These are phyloP conservation scores for Halocynthia roretzi DNA, from an alignment of 23 tunicate genomes.

Conservation along the genomic window DNA sequence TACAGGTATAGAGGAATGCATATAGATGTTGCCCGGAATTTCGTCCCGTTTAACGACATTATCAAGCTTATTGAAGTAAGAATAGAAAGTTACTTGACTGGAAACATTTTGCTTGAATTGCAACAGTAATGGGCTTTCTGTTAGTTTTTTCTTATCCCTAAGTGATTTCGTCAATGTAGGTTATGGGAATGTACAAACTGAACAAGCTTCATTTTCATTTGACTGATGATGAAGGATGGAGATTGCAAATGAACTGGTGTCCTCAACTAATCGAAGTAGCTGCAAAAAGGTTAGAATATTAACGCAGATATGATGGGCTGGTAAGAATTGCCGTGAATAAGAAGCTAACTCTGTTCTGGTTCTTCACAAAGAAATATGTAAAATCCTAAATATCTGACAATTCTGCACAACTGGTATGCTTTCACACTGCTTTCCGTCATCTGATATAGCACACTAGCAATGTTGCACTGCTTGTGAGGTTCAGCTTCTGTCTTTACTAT, in stretches of 20 bases:
- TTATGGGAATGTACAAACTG: slow-evolving; percentile 81
- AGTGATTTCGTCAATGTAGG: background rate
- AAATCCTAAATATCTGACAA: too few relatives aligned
- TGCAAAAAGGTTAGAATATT: slow-evolving; percentile 40
- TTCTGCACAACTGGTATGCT: too few relatives aligned
- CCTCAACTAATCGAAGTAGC: slow-evolving; percentile 75
- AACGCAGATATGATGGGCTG: too few relatives aligned
- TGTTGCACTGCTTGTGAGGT: too few relatives aligned
- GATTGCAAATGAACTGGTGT: slow-evolving; percentile 61
- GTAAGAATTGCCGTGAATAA: too few relatives aligned
- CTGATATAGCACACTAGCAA: too few relatives aligned
- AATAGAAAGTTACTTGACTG: background rate
- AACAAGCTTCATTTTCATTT: slow-evolving; percentile 82
- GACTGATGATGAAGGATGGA: slow-evolving; percentile 98
- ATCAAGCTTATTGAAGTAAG: slow-evolving; percentile 42
- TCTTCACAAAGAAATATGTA: too few relatives aligned
- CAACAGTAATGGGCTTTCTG: background rate
- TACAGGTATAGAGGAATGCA: slow-evolving; percentile 67
- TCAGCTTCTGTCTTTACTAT: too few relatives aligned
- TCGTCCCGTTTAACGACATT: slow-evolving; percentile 44
- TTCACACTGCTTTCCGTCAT: too few relatives aligned
- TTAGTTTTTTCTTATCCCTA: too few relatives aligned
- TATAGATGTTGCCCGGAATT: slow-evolving; percentile 83
- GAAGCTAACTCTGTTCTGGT: too few relatives aligned
- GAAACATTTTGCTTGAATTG: background rate